Base-by-base conservation (phyloP, 2,113 vertebrate genomes). In the Hemichromis elongatus region DNA sequence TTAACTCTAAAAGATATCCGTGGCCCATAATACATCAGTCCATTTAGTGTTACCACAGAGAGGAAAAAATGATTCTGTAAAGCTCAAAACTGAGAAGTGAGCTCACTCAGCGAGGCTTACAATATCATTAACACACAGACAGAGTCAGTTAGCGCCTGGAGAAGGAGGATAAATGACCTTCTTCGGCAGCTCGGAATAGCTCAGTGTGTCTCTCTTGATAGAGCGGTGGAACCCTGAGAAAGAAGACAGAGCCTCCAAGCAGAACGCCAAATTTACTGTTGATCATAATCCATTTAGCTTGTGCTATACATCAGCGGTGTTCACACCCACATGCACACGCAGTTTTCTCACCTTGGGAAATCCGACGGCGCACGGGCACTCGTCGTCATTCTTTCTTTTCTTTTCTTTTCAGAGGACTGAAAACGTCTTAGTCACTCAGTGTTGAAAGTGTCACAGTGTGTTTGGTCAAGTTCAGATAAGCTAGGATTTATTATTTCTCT, bases 61-160 rank as follows among this genome's bases (percentile, higher is more conserved):
- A 21, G 78, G 9, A 52, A 6, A 6, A 19, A 19, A 53, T 19
- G 24, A 30, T 35, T 82, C 45, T 59, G 26, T 80, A 61, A 88
- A 84, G 35, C 70, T 77, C 63, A 53, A 85, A 89, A 85, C 59
- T 83, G 83, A 89, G 28, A 86, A 21, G 21, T n/a, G 28, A 59
- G 16, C 14, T 24, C 68, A 80, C 42, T 53, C 3, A 3, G 28
- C n/a, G 3, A 0, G 3, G 19, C 26, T 88, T 89, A 30, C 73
- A 84, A 78, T 35, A 54, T 33, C 52, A 86, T 82, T 54, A 84
- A 47, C 26, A 85, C 55, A 26, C 28, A 85, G 80, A 90, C 26
- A 10, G 79, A 84, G 85, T 19, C 21, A n/a, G 54, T 26, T 68
- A 82, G 59, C 11, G 8, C 14, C 45, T 57, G 37, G 80, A 63